phyloP scores from a whole-genome alignment of 2,797 vertebrate genomes.

The Anomalospiza imberbis region DNA sequence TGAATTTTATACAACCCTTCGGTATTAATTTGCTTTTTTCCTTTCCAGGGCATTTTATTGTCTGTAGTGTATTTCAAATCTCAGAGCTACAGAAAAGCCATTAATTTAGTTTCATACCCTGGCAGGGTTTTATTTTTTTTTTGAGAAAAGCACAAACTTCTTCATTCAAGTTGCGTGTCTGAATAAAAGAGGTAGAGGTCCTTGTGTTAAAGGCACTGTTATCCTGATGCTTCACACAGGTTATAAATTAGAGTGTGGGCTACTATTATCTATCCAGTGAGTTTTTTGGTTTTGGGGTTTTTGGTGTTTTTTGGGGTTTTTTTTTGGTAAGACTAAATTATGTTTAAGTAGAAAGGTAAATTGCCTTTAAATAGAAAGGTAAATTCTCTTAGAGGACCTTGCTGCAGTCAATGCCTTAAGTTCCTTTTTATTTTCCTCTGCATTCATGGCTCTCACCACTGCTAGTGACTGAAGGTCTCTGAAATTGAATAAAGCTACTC shows the following conservation, averaged over 20 bases:
- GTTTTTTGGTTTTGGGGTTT: not conserved
- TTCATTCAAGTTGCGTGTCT: slow-evolving; percentile 41
- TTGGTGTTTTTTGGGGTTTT: not conserved
- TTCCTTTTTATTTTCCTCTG: not conserved
- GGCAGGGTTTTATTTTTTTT: not conserved
- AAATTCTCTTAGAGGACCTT: not conserved
- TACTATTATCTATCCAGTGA: slow-evolving; percentile 30
- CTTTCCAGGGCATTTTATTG: slow-evolving; percentile 13
- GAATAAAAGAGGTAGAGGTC: slow-evolving; percentile 41
- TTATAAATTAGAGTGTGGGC: slow-evolving; percentile 19
- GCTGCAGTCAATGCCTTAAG: not conserved
- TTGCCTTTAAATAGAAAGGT: not conserved
- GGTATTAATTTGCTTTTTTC: not conserved
- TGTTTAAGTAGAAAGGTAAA: not conserved
- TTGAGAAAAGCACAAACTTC: slow-evolving; percentile 31
- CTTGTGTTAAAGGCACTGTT: slow-evolving; percentile 50
- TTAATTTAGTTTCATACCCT: slow-evolving; percentile 40
- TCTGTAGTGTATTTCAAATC: slow-evolving; percentile 20
- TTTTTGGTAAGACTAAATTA: not conserved
- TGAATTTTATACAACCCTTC: slow-evolving; percentile 12
- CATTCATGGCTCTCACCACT: not conserved
- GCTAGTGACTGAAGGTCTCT: not conserved
- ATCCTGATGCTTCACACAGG: slow-evolving; percentile 50
- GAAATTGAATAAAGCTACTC: not conserved
- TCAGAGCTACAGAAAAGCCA: slow-evolving; percentile 44